phyloP scores from a whole-genome alignment of 2,797 vertebrate genomes.

The Eulemur rubriventer region DNA sequence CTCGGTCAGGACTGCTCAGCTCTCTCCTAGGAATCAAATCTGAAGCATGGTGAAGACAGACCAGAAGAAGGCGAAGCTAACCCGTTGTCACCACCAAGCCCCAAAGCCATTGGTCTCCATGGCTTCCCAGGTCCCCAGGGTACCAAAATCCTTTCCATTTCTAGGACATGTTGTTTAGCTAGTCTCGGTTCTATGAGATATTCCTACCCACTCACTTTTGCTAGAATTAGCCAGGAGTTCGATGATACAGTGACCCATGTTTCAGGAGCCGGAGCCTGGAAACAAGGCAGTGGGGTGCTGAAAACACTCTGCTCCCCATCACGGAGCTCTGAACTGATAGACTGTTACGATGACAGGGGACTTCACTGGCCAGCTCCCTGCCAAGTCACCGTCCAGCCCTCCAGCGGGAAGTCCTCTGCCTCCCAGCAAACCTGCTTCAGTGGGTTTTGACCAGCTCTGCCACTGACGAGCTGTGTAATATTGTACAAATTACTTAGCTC shows the following conservation, averaged over 20 bases:
- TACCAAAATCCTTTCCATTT: background rate
- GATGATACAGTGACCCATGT: background rate
- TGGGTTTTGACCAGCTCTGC: background rate
- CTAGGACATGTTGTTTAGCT: background rate
- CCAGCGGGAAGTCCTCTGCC: background rate
- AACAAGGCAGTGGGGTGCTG: background rate
- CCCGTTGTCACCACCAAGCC: background rate
- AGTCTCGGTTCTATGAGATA: background rate
- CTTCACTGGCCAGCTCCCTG: background rate
- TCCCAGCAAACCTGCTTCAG: background rate
- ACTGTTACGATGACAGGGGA: background rate
- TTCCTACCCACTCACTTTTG: background rate
- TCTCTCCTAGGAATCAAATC: background rate
- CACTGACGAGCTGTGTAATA: background rate
- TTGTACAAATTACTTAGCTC: background rate
- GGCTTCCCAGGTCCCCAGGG: background rate
- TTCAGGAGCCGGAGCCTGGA: background rate
- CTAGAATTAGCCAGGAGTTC: background rate
- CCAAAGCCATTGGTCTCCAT: background rate
- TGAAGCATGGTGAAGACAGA: background rate
- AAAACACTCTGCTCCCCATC: background rate
- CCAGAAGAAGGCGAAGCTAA: background rate
- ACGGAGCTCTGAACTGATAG: background rate
- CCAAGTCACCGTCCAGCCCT: background rate
- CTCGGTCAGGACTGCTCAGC: background rate